Base-by-base conservation (phyloP, 1,140 invertebrate genomes). In the Octopus bimaculoides region DNA sequence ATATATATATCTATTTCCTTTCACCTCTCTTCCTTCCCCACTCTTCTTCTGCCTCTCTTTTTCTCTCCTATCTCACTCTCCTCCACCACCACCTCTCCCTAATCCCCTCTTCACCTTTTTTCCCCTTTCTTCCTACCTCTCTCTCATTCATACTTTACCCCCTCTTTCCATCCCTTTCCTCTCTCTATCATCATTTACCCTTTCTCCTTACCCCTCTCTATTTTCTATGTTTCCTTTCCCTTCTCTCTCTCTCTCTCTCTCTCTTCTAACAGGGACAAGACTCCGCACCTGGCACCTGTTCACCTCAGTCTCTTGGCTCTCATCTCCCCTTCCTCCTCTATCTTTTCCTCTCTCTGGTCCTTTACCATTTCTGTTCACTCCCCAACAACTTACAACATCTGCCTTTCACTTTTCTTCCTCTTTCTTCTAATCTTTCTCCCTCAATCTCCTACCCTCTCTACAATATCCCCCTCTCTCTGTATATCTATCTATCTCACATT, bases 111-210 rank as follows among this genome's bases (percentile, higher is more conserved):
- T 52, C 12, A n/a, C n/a, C 69, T 74, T 66, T 74, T 74, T 77
- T 73, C 52, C 26, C 69, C 75, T 66, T 61, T 77, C 55, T 79
- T 56, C 14, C 74, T 81, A n/a, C 7, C 55, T 79, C 41, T 69
- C 71, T 54, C 20, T 75, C 52, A 66, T 41, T 77, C 54, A 52
- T 74, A 5, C 20, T 7, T 69, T 69, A 5, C 20, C 12, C 20
- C 20, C 20, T 20, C 20, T 14, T 14, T 14, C 20, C 66, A n/a
- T 14, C 20, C 5, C 20, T 14, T 14, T 69, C 20, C 12, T 5
- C 12, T 12, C 20, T 6, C 20, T 20, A n/a, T 69, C 12, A n/a
- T 5, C 20, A 5, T 20, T 69, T 14, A n/a, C 5, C 20, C 20
- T 12, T 69, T 69, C 66, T 14, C 20, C 20, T 12, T 69, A n/a